These are phyloP conservation scores for Helarctos malayanus DNA, from an alignment of 2,797 vertebrate genomes.

Conservation along the genomic window DNA sequence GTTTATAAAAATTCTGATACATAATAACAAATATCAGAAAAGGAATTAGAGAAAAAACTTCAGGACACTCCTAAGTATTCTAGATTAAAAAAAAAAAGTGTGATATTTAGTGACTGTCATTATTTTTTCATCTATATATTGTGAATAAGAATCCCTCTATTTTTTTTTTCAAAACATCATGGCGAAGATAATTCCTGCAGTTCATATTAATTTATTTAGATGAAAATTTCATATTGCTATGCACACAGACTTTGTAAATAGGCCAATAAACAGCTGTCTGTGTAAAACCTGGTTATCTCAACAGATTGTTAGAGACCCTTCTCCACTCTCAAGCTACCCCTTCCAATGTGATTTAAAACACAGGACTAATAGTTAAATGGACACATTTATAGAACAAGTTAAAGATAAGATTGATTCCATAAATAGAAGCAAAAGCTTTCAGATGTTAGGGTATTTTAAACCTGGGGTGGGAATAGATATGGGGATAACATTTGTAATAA, in stretches of 20 bases:
- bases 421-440: background rate
- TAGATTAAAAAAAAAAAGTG: background rate
- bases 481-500: background rate
- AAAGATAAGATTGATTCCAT: background rate
- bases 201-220: background rate
- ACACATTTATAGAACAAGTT: background rate
- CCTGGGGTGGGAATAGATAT: rapidly evolving
- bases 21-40: background rate
- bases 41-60: background rate
- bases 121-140: background rate
- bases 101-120: background rate
- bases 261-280: background rate
- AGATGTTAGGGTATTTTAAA: background rate
- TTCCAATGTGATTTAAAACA: background rate
- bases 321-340: background rate
- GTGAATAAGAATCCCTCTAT: background rate
- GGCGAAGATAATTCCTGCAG: background rate
- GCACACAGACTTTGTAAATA: background rate
- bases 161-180: background rate
- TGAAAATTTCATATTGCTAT: background rate
- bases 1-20: background rate
- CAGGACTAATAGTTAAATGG: background rate
- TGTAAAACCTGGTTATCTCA: background rate
- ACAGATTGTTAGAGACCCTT: background rate
- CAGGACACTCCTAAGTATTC: background rate